A percentile compares a stretch with the other conserved stretches of the same genome.
Conservation (phyloP, 2,113 vertebrate species). For the Ailurus styani region DNA sequence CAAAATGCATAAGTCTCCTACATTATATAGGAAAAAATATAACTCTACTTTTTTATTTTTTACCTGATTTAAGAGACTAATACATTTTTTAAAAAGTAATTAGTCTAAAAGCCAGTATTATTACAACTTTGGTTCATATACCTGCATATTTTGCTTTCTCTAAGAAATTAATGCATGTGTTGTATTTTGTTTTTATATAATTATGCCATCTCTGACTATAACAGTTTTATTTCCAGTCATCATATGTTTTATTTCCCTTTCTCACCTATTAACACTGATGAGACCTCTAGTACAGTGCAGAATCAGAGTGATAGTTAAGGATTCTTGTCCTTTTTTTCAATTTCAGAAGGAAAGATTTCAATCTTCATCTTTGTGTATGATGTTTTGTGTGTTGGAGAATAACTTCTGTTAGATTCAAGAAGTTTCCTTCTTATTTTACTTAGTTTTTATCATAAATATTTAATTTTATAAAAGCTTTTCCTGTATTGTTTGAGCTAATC, state of each 20-base stretch:
- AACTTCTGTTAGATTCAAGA: not conserved
- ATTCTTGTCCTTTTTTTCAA: not conserved
- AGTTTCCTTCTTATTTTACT: not conserved
- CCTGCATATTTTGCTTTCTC: not conserved
- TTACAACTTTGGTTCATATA: not conserved
- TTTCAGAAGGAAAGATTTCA: not conserved
- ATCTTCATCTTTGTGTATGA: not conserved
- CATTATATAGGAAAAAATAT: not conserved
- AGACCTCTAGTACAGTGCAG: not conserved
- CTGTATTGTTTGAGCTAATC: not conserved
- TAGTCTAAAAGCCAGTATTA: not conserved
- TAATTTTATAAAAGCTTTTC: not conserved
- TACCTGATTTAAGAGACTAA: not conserved
- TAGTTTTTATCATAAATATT: not conserved
- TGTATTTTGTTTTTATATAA: not conserved
- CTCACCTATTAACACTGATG: not conserved
- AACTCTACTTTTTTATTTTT: not conserved
- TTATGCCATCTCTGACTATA: not conserved
- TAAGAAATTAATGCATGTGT: not conserved
- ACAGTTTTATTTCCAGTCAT: not conserved
- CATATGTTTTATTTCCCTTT: not conserved
- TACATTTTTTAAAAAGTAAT: not conserved
- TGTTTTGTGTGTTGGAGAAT: not conserved
- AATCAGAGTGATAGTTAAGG: not conserved
- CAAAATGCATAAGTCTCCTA: not conserved